Conservation (phyloP, 2,888 invertebrate genomes). For the Ecliptopera silaceata region DNA sequence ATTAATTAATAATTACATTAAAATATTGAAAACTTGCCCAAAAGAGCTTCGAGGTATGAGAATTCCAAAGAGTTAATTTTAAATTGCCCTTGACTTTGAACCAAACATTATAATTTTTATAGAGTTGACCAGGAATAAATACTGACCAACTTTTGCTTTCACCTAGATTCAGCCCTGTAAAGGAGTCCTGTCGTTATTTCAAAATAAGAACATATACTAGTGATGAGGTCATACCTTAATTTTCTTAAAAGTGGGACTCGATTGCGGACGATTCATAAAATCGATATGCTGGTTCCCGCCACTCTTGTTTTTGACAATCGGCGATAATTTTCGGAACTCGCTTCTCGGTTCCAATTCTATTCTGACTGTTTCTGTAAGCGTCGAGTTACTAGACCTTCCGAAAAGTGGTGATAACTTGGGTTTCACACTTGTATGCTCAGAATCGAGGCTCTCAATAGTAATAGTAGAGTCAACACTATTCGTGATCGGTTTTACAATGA, state of each 20-base stretch:
- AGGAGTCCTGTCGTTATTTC: background rate
- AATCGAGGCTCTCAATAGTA: conserved; percentile 69
- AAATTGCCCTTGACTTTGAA: too few species aligned
- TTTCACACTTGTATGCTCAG: conserved; percentile 56
- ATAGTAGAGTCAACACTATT: conserved; percentile 70
- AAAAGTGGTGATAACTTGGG: conserved; percentile 75
- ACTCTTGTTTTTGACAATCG: conserved; percentile 61
- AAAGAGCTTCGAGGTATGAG: too few species aligned
- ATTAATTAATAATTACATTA: too few species aligned
- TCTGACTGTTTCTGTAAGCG: conserved; percentile 53
- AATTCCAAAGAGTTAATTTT: too few species aligned
- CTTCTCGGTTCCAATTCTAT: conserved; percentile 72
- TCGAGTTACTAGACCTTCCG: conserved; percentile 60
- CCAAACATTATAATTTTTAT: too few species aligned
- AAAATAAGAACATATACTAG: conserved; percentile 2
- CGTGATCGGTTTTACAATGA: conserved; percentile 68
- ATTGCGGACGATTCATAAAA: conserved; percentile 71
- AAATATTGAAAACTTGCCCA: too few species aligned
- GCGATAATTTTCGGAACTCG: conserved; percentile 73
- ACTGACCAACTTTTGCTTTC: too few species aligned
- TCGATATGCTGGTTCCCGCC: conserved; percentile 63
- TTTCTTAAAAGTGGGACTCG: conserved; percentile 67
- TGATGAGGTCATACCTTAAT: conserved; percentile 49
- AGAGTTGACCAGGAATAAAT: too few species aligned
- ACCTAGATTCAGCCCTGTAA: background rate